phyloP scores from a whole-genome alignment of 2,888 invertebrate species.

The Lycia hirtaria region DNA sequence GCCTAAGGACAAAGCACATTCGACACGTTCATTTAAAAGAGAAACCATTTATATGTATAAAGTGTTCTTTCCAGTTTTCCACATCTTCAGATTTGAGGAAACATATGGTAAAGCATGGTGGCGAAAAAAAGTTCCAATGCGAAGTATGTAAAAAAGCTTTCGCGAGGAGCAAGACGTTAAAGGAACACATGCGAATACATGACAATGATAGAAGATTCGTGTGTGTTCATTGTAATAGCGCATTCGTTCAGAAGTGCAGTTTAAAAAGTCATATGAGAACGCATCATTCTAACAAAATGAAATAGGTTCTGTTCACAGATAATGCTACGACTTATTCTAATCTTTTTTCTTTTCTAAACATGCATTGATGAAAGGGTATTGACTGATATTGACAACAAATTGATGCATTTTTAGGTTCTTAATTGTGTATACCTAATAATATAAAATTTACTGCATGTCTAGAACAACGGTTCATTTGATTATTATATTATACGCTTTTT shows the following conservation, averaged over 20 bases:
- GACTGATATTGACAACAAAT: too few species aligned
- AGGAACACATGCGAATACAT: slow-evolving; percentile 74
- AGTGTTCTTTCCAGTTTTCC: slow-evolving; percentile 64
- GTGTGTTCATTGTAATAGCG: slow-evolving; percentile 71
- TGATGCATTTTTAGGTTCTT: too few species aligned
- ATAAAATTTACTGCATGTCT: too few species aligned
- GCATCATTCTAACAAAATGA: slow-evolving; percentile 64
- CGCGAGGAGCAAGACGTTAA: slow-evolving; percentile 63
- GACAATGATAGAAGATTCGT: slow-evolving; percentile 75
- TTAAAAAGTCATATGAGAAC: slow-evolving; percentile 72
- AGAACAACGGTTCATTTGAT: too few species aligned
- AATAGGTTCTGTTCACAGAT: slow-evolving; percentile 2
- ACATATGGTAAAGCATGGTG: slow-evolving; percentile 69
- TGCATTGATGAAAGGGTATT: too few species aligned
- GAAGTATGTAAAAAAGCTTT: slow-evolving; percentile 47
- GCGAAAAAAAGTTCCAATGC: slow-evolving; percentile 56
- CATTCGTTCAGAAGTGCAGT: slow-evolving; percentile 76
- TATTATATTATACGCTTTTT: too few species aligned
- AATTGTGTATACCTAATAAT: too few species aligned
- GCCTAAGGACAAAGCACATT: slow-evolving; percentile 66
- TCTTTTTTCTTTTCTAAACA: too few species aligned
- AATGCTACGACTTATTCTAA: not conserved
- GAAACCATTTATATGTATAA: slow-evolving; percentile 62
- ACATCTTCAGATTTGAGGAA: slow-evolving; percentile 62
- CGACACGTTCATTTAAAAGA: slow-evolving; percentile 66